Conservation (phyloP, 2,113 vertebrate genomes). For the Cichladusa arquata region DNA sequence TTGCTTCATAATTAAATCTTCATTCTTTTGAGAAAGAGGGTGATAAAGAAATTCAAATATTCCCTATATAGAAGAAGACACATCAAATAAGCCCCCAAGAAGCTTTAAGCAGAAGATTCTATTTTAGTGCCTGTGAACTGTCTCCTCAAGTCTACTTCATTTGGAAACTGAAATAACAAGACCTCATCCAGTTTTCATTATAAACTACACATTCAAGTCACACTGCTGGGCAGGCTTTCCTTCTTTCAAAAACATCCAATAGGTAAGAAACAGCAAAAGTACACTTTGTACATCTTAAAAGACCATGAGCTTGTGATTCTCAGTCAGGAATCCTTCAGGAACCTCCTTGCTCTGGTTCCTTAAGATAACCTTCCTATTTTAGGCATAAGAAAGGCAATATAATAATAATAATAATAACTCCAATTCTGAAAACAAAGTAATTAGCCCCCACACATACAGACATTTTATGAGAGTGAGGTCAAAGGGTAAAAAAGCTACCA, state of each 20-base stretch:
- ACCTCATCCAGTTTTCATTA: background rate
- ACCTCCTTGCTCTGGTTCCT: background rate
- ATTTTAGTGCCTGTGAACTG: background rate
- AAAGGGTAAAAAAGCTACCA: background rate
- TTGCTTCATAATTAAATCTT: background rate
- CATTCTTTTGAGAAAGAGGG: background rate
- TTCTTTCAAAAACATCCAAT: background rate
- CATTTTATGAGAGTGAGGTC: background rate
- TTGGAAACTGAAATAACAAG: background rate
- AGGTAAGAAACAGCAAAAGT: background rate
- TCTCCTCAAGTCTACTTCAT: background rate
- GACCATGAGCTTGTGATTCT: background rate
- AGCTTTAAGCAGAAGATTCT: background rate
- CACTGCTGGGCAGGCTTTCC: background rate
- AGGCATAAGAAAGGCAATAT: background rate
- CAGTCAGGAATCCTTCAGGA: background rate
- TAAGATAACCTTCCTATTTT: background rate
- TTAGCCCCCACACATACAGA: background rate
- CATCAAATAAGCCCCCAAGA: background rate
- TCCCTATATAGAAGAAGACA: background rate
- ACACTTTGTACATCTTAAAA: background rate
- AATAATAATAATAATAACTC: background rate
- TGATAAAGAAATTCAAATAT: background rate
- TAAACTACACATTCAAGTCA: background rate
- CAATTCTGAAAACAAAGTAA: background rate